Conservation (phyloP, 2,888 invertebrate genomes). For the Cataglyphis albicans region DNA sequence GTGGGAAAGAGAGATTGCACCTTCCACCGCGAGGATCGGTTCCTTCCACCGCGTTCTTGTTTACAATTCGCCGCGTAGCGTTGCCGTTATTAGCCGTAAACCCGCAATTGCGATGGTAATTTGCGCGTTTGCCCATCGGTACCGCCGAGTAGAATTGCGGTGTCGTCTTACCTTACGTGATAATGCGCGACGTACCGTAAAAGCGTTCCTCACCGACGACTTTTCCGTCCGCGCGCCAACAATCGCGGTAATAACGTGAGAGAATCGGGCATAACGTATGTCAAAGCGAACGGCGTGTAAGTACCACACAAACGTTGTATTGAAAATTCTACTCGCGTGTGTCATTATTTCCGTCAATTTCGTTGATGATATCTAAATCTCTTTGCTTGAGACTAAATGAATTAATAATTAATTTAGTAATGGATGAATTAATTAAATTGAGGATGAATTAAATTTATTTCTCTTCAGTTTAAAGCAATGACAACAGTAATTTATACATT, state of each 20-base stretch:
- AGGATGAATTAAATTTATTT: neutral
- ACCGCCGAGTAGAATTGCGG: constrained; percentile 76
- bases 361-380: neutral
- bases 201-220: constrained; percentile 44
- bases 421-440: too few relatives aligned
- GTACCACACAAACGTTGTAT: neutral
- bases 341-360: neutral
- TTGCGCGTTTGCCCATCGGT: constrained; percentile 73
- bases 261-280: constrained; percentile 58
- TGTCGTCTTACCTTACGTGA: constrained; percentile 76
- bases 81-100: constrained; percentile 79
- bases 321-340: neutral
- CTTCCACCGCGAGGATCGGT: constrained; percentile 39
- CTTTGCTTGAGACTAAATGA: neutral
- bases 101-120: constrained; percentile 78
- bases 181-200: constrained; percentile 72
- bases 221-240: constrained; percentile 3
- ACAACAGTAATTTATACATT: neutral
- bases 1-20: constrained; percentile 74
- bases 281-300: neutral
- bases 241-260: constrained; percentile 69
- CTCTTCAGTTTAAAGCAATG: neutral
- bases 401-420: neutral
- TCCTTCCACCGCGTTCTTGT: constrained; percentile 75
- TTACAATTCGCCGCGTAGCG: constrained; percentile 76